Evolutionary conservation across 2,888 invertebrate species (phyloP), one percentile per base, ranked within the genome.

Genomic region (Drosophila anomalata): DNA sequence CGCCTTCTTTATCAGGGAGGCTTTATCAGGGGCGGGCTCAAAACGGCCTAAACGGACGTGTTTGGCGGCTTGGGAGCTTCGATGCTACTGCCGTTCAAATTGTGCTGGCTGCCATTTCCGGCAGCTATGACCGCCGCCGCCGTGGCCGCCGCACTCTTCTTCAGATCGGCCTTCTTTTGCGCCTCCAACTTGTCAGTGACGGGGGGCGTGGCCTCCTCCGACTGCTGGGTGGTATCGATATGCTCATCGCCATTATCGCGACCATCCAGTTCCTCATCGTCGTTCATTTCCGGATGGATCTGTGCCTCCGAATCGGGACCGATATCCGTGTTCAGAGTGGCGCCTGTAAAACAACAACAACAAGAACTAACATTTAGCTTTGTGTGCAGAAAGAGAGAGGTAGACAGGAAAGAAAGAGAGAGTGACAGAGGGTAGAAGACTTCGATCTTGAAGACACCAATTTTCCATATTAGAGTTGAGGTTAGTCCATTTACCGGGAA

Each of bases 311-410:
- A 93, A 88, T 94, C 94, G 52, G 94, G 94, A 77, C 92, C 89
- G 79, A 94, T 93, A 89, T 94, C 94, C 73, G 93, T 93, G 90
- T 93, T 93, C 79, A 93, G 92, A 57, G 93, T 93, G 79, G 93
- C 93, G 90, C 94, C 94, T 94, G 94, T 90, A 93, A 93, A 66
- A 53, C 94, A 93, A 94, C 93, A 93, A 94, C 93, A 93, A 93
- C 93, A 91, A 92, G 91, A 91, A 92, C 91, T 91, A 91, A 90
- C 91, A 89, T 91, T 91, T 90, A 91, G 90, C 90, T 88, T 82
- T 78, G 73, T 75, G 77, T 75, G 83, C 53, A 58, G 51, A 41
- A 20, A 67, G 41, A 66, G 7, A 33, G 20, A 53, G 52, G 48
- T 20, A 59, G 24, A 33, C 29, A 29, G 29, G 31, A 14, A 39